phyloP scores from a whole-genome alignment of 2,888 invertebrate species.

The Chironomus riparius region DNA sequence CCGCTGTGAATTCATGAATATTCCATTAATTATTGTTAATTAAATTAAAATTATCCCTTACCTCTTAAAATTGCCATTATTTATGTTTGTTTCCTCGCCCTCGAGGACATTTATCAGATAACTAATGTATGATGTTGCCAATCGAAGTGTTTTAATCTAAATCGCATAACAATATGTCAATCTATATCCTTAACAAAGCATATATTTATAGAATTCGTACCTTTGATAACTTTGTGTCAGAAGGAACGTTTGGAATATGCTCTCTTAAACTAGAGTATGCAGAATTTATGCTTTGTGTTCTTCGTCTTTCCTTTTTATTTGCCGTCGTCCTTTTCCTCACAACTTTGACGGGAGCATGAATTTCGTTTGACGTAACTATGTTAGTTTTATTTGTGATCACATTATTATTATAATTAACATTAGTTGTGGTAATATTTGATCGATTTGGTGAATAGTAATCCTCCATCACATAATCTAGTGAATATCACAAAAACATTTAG shows the following conservation, averaged over 20 bases:
- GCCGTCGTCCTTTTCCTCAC: constrained; percentile 82
- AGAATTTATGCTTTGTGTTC: constrained; percentile 91
- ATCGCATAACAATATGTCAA: no score
- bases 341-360: constrained; percentile 43
- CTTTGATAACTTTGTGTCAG: constrained; percentile 91
- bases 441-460: constrained; percentile 13
- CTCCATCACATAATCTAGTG: constrained; percentile 8
- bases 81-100: constrained; percentile 64
- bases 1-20: constrained; percentile 45
- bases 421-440: background rate
- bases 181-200: background rate
- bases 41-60: background rate
- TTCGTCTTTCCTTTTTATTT: constrained; percentile 85
- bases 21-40: background rate
- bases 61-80: constrained; percentile 20
- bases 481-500: background rate
- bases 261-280: constrained; percentile 88
- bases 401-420: constrained; percentile 24
- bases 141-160: constrained; percentile 85
- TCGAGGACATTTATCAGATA: constrained; percentile 85
- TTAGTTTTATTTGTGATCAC: constrained; percentile 15
- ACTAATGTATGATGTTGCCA: constrained; percentile 88
- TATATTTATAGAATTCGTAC: constrained; percentile 45
- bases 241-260: constrained; percentile 92
- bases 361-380: constrained; percentile 6